phyloP scores from a whole-genome alignment of 2,888 invertebrate genomes.

The Spicauda simplicius region DNA sequence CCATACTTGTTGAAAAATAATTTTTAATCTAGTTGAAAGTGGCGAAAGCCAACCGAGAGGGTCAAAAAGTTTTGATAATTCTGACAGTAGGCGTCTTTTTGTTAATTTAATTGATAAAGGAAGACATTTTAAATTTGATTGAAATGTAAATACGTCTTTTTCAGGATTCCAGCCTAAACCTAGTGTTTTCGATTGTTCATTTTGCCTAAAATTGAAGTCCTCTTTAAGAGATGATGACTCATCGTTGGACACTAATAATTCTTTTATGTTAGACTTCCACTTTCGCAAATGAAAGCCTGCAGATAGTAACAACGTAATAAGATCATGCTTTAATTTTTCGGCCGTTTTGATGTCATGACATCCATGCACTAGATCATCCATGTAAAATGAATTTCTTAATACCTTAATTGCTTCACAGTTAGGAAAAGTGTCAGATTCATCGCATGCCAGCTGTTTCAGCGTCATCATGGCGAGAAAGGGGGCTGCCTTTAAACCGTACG shows the following conservation, averaged over 20 bases:
- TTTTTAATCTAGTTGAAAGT: slow-evolving; percentile 3
- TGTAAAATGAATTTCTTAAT: no score
- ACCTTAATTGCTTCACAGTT: neutral
- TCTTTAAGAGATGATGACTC: no score
- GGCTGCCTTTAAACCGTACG: slow-evolving; percentile 7
- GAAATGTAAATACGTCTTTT: neutral
- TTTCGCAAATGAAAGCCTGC: no score
- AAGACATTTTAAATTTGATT: neutral
- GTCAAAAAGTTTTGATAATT: slow-evolving; percentile 6
- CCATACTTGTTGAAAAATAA: slow-evolving; percentile 7
- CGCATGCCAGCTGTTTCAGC: slow-evolving; percentile 4
- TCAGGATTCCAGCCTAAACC: slow-evolving; percentile 10
- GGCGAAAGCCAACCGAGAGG: slow-evolving; percentile 6
- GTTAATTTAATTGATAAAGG: no score
- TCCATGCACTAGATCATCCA: neutral
- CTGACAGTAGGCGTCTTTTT: neutral
- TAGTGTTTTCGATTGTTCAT: neutral
- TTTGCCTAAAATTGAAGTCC: neutral
- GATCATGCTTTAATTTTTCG: no score
- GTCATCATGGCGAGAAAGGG: slow-evolving; percentile 11
- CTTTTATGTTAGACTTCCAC: no score
- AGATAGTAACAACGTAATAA: no score
- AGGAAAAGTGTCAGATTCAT: neutral
- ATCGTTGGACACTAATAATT: no score
- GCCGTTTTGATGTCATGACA: neutral